These are phyloP conservation scores for Caradrina kadenii DNA, from an alignment of 2,888 invertebrate species.

Conservation along the genomic window DNA sequence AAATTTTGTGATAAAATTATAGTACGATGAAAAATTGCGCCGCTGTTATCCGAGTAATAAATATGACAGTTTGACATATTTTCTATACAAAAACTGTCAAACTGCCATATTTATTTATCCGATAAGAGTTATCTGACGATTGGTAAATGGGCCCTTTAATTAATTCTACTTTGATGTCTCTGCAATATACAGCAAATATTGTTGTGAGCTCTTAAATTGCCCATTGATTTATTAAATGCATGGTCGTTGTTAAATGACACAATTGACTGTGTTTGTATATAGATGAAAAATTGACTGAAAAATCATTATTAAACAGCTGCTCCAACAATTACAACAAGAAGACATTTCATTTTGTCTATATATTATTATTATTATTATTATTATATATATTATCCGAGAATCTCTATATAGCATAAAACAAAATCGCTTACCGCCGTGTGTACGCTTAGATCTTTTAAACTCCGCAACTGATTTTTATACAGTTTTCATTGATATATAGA, in stretches of 20 bases:
- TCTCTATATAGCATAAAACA: too few species aligned
- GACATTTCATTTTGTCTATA: not conserved
- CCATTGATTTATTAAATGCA: conserved; percentile 7
- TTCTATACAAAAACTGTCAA: not conserved
- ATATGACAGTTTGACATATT: not conserved
- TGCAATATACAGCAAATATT: not conserved
- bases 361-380: too few species aligned
- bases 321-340: not conserved
- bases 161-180: not conserved
- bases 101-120: not conserved
- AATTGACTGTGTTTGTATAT: not conserved
- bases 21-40: too few species aligned
- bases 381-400: not conserved
- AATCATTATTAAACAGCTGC: not conserved
- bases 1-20: too few species aligned
- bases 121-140: not conserved
- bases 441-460: too few species aligned
- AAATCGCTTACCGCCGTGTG: too few species aligned
- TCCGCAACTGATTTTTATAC: too few species aligned
- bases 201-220: not conserved
- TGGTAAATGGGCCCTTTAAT: not conserved
- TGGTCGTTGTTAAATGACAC: not conserved
- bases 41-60: too few species aligned
- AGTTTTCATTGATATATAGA: too few species aligned
- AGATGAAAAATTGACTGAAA: not conserved